Percentiles rank a stretch among this genome's conserved stretches.
phyloP scores from a whole-genome alignment of 2,888 invertebrate species.

The Argyresthia albistria region DNA sequence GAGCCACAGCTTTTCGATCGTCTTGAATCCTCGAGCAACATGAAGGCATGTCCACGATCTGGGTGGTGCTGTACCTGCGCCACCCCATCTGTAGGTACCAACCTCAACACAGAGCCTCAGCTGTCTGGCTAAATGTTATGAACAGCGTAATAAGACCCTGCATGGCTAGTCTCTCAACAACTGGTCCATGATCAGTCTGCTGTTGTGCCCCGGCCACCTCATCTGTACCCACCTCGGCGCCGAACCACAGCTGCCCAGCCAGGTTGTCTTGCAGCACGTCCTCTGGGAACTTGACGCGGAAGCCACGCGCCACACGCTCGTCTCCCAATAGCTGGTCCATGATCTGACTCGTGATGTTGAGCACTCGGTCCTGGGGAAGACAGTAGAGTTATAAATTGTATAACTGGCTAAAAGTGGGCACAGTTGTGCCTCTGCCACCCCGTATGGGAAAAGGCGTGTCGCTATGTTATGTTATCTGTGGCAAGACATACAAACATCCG shows the following conservation, averaged over 20 bases:
- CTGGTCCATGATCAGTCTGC: too few relatives aligned
- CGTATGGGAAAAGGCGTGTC: too few relatives aligned
- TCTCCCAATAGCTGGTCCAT: constrained; percentile 94
- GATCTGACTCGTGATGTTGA: constrained; percentile 93
- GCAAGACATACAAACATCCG: too few relatives aligned
- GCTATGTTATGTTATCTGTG: too few relatives aligned
- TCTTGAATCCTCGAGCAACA: too few relatives aligned
- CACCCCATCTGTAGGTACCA: constrained; percentile 3
- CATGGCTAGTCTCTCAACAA: constrained; percentile 86
- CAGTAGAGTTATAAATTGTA: neutral
- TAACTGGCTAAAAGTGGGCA: too few relatives aligned
- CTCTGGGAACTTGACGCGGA: constrained; percentile 98
- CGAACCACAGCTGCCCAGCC: constrained; percentile 99
- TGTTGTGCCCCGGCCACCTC: too few relatives aligned
- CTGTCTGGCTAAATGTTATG: constrained; percentile 98
- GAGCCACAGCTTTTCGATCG: too few relatives aligned
- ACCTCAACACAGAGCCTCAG: constrained; percentile 99
- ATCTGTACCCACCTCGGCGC: constrained; percentile 84
- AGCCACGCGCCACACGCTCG: constrained; percentile 92
- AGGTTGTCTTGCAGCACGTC: constrained; percentile 98
- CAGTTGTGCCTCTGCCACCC: too few relatives aligned
- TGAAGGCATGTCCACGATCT: too few relatives aligned
- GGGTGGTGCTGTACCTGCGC: too few relatives aligned
- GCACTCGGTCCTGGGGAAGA: constrained; percentile 81
- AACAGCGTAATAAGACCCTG: too few relatives aligned